Evolutionary conservation across 1,140 invertebrate genomes (phyloP).

Genomic region (Brachionus sp.): DNA sequence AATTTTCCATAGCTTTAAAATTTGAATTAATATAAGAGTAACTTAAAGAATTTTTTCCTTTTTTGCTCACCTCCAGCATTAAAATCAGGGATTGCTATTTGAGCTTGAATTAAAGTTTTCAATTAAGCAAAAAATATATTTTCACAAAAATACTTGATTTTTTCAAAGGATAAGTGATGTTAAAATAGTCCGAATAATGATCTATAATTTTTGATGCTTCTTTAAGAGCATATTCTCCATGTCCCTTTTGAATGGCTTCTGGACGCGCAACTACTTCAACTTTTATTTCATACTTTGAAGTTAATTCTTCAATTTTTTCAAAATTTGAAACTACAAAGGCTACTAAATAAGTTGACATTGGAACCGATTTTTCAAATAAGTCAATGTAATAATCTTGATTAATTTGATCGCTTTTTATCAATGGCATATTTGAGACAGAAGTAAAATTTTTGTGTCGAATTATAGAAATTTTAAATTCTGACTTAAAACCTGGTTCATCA

Average conservation of each 20-base stretch:
- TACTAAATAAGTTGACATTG: slow-evolving; percentile 80
- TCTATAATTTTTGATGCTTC: not conserved
- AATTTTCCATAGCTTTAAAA: slow-evolving; percentile 78
- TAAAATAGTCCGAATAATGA: slow-evolving; percentile 13
- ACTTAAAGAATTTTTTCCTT: not conserved
- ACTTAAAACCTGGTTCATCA: slow-evolving; percentile 86
- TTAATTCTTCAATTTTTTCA: not conserved
- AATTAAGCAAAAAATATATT: not conserved
- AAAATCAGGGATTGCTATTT: not conserved
- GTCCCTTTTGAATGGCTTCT: slow-evolving; percentile 1
- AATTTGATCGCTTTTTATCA: not conserved
- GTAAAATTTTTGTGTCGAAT: not conserved
- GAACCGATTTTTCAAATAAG: slow-evolving; percentile 61
- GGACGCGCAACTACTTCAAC: slow-evolving; percentile 17
- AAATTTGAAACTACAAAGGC: slow-evolving; percentile 56
- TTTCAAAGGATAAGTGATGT: not conserved
- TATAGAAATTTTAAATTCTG: slow-evolving; percentile 69
- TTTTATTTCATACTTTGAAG: not conserved
- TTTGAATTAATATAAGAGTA: not conserved
- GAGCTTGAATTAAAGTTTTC: slow-evolving; percentile 5
- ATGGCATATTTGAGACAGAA: slow-evolving; percentile 17
- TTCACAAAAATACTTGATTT: slow-evolving; percentile 50
- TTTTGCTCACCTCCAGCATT: slow-evolving; percentile 3
- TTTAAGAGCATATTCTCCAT: slow-evolving; percentile 22
- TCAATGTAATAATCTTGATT: not conserved